Percentiles rank a stretch among this genome's conserved stretches.
phyloP scores from a whole-genome alignment of 2,113 vertebrate species.

The Ursus arctos region DNA sequence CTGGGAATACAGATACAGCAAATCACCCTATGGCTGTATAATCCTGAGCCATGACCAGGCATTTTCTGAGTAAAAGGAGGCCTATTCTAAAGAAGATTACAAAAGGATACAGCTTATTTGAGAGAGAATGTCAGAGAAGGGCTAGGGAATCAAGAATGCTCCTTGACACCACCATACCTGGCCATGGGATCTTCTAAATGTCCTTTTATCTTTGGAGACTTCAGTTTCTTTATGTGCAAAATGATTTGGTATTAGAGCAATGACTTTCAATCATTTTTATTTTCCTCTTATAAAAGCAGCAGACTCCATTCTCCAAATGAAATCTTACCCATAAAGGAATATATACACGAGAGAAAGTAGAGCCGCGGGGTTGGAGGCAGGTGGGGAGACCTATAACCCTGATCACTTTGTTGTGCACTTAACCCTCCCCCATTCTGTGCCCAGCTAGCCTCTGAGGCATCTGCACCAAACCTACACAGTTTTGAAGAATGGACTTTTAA shows the following conservation, averaged over 20 bases:
- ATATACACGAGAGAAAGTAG: neutral
- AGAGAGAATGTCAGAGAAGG: neutral
- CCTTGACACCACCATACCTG: neutral
- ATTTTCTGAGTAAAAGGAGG: neutral
- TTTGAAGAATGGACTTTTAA: neutral
- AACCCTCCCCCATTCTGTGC: neutral
- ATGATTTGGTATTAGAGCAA: neutral
- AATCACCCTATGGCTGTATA: neutral
- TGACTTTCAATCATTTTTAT: neutral
- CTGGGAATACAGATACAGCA: neutral
- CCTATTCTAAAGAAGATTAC: neutral
- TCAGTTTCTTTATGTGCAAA: neutral
- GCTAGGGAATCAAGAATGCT: neutral
- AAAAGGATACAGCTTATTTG: neutral
- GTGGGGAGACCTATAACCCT: neutral
- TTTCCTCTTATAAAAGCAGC: constrained; percentile 13
- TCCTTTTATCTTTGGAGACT: neutral
- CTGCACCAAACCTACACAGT: neutral
- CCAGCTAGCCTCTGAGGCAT: neutral
- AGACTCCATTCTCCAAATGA: constrained; percentile 14
- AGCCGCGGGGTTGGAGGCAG: neutral
- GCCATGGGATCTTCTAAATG: neutral
- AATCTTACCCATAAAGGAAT: neutral
- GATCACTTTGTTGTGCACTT: neutral
- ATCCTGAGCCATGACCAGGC: neutral